Evolutionary conservation across 2,888 invertebrate species (phyloP), one percentile per base, ranked within the genome.

Genomic region (Drosophila pseudotalamancana): DNA sequence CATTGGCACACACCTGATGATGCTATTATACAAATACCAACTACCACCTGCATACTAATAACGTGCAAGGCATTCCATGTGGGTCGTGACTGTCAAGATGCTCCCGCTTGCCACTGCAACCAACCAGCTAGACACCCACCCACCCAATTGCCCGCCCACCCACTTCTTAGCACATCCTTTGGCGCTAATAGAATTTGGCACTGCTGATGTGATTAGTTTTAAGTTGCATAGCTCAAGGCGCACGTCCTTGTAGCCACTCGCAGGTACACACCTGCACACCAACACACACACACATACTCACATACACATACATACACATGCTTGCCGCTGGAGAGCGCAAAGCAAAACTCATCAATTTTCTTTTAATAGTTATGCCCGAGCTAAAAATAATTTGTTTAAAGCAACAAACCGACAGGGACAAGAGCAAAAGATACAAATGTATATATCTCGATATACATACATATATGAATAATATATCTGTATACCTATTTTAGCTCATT

Each of bases 341-440:
- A 65, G 77, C 66, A 65, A 83, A 80, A 72, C 59, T 71, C 83
- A 83, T 80, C 67, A 83, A 67, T 74, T 77, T 80, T 60, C 77
- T 83, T 74, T 83, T 79, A 83, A 83, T 80, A 83, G 63, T 68
- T 68, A 49, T 49, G 62, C 54, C 50, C 18, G 25, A n/a, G 76
- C 84, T 84, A 84, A 76, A 81, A 84, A 84, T 81, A 84, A 50
- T 66, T 77, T 75, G 68, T 69, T 76, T 85, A 85, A 81, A 74
- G 40, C 74, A 76, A 66, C 68, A 67, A 75, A 59, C 53, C 55
- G 46, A 66, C 77, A 48, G 35, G 32, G 31, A 56, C 49, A 48
- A 49, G 45, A 61, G 19, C 56, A 32, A 9, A 40, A 55, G 51
- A 37, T 19, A 25, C 35, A 4, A 48, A 6, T 14, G 19, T 9